A percentile compares a stretch with the other conserved stretches of the same genome.
Conservation (phyloP, 2,113 vertebrate species). For the Dendrocopos noguchii region DNA sequence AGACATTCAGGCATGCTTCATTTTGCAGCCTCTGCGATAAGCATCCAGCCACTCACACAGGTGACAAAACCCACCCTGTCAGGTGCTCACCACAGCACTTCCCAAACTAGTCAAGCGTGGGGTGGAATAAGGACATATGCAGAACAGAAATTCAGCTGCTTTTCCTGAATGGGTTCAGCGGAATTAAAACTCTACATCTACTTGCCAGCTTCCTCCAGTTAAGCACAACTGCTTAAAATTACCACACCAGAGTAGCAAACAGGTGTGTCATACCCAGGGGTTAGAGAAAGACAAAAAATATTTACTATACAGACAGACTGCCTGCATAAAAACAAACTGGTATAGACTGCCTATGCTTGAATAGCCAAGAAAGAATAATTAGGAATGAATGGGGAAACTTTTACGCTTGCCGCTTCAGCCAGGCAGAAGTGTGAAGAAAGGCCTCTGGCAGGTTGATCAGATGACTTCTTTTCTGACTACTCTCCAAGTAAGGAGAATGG, state of each 20-base stretch:
- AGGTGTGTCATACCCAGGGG: not conserved
- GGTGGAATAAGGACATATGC: not conserved
- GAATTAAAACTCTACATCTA: slow-evolving; percentile 26
- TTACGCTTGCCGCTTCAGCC: not conserved
- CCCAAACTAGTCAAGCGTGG: not conserved
- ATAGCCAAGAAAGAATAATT: not conserved
- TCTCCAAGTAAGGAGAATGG: not conserved
- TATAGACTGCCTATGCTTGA: not conserved
- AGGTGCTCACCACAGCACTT: not conserved
- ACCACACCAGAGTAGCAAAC: not conserved
- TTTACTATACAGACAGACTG: not conserved
- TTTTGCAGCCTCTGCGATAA: not conserved
- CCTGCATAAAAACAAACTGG: not conserved
- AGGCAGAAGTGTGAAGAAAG: not conserved
- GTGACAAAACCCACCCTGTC: not conserved
- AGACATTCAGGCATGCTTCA: not conserved
- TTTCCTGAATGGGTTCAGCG: slow-evolving; percentile 3
- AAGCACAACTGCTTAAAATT: slow-evolving; percentile 12
- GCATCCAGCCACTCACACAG: not conserved
- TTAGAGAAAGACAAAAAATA: slow-evolving; percentile 8
- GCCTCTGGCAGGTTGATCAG: not conserved
- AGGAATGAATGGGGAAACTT: not conserved
- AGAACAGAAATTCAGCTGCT: not conserved
- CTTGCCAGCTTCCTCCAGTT: not conserved
- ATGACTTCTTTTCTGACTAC: not conserved